Percentiles rank a stretch among this genome's conserved stretches.
phyloP scores from a whole-genome alignment of 2,888 invertebrate species.

The Rapana venosa region DNA sequence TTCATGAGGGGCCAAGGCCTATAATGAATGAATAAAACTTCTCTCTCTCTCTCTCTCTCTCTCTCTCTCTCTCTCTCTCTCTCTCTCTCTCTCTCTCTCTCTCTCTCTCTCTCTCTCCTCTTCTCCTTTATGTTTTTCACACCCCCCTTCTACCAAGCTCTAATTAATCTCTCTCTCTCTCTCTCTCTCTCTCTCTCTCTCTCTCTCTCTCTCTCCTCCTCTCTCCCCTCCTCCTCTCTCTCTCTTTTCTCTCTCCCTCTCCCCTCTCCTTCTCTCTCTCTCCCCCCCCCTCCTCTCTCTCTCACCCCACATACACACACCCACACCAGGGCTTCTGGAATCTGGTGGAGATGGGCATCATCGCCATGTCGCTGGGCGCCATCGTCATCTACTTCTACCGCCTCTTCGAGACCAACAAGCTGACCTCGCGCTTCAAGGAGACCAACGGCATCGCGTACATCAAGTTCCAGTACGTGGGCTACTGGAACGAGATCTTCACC shows the following conservation, averaged over 20 bases:
- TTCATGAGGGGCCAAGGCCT: too few species aligned
- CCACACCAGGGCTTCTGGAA: constrained; percentile 54
- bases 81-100: too few species aligned
- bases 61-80: too few species aligned
- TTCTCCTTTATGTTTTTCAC: too few species aligned
- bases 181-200: too few species aligned
- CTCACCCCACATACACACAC: background rate
- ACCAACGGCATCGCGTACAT: constrained; percentile 49
- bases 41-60: too few species aligned
- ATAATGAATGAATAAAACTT: too few species aligned
- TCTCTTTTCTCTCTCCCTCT: background rate
- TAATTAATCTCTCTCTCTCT: too few species aligned
- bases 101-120: too few species aligned
- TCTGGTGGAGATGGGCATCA: constrained; percentile 61
- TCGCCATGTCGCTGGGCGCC: constrained; percentile 70
- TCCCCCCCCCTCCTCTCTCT: background rate
- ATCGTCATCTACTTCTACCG: constrained; percentile 76
- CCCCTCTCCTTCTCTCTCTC: background rate
- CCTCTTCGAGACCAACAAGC: constrained; percentile 69
- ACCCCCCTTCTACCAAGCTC: too few species aligned
- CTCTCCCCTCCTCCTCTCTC: too few species aligned
- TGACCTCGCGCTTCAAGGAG: constrained; percentile 77
- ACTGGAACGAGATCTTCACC: constrained; percentile 79
- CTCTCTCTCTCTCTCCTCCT: too few species aligned
- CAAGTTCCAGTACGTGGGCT: constrained; percentile 75